phyloP scores from a whole-genome alignment of 2,113 vertebrate genomes.

The Peucedramus taeniatus region DNA sequence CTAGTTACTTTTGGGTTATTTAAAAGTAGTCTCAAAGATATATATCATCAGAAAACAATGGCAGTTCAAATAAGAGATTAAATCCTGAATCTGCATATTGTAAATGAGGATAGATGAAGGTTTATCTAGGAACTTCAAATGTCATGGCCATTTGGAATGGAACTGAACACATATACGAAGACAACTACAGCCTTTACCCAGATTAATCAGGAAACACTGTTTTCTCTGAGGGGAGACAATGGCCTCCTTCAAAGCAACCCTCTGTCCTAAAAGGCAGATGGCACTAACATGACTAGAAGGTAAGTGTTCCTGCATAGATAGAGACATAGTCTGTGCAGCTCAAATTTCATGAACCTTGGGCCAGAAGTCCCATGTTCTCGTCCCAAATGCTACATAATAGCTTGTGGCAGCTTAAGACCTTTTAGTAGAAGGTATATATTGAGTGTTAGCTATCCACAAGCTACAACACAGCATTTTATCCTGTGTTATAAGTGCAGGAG shows the following conservation, averaged over 20 bases:
- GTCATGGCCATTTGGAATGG: not conserved
- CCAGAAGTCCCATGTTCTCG: not conserved
- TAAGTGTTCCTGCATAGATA: not conserved
- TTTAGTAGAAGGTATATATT: not conserved
- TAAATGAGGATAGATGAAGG: not conserved
- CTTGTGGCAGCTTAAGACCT: not conserved
- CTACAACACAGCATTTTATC: not conserved
- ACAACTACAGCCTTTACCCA: not conserved
- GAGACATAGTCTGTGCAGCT: not conserved
- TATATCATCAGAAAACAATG: not conserved
- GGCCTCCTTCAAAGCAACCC: not conserved
- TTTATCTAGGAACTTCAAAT: not conserved
- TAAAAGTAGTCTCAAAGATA: not conserved
- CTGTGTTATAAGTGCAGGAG: not conserved
- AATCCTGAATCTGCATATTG: not conserved
- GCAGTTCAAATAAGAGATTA: not conserved
- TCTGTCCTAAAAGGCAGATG: not conserved
- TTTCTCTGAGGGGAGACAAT: not conserved
- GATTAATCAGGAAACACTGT: not conserved
- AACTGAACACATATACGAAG: not conserved
- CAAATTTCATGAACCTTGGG: not conserved
- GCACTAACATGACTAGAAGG: not conserved
- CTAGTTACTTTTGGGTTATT: not conserved
- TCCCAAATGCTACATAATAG: not conserved
- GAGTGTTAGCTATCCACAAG: not conserved